Evolutionary conservation across 2,113 vertebrate genomes (phyloP).

Genomic region (Petroica traversi): DNA sequence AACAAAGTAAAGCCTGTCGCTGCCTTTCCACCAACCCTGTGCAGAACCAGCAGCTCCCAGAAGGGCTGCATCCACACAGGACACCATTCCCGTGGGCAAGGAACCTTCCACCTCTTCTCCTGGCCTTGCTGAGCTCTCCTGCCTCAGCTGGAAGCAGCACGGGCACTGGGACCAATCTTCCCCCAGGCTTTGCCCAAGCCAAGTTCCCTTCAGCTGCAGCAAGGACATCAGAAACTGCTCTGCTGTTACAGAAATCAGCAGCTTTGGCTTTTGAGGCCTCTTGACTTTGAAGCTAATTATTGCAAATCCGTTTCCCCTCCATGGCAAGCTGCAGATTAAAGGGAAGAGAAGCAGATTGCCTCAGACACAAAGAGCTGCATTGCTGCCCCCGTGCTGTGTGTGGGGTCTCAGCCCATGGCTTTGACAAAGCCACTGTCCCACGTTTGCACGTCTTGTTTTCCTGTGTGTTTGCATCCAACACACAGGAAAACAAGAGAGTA

Average conservation of each 20-base stretch:
- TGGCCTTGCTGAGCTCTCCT: background rate
- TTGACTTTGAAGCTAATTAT: background rate
- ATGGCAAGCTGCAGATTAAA: background rate
- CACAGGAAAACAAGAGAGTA: too few species aligned
- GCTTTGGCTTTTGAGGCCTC: background rate
- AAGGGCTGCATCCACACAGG: background rate
- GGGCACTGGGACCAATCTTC: background rate
- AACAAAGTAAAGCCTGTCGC: background rate
- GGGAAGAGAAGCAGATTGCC: background rate
- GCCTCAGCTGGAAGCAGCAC: background rate
- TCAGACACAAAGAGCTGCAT: rapidly evolving
- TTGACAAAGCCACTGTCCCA: rapidly evolving
- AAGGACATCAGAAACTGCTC: background rate
- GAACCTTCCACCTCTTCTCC: background rate
- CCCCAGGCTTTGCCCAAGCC: background rate
- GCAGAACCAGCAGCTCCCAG: background rate
- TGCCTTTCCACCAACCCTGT: background rate
- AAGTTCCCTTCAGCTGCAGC: background rate
- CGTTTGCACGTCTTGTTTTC: background rate
- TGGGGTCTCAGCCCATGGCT: rapidly evolving
- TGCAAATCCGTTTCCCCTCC: background rate
- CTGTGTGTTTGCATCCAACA: background rate
- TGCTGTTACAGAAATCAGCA: background rate
- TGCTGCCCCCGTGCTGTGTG: rapidly evolving
- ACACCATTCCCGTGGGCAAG: background rate